Conservation (phyloP, 2,888 invertebrate genomes). For the Drosophila hamatofila region DNA sequence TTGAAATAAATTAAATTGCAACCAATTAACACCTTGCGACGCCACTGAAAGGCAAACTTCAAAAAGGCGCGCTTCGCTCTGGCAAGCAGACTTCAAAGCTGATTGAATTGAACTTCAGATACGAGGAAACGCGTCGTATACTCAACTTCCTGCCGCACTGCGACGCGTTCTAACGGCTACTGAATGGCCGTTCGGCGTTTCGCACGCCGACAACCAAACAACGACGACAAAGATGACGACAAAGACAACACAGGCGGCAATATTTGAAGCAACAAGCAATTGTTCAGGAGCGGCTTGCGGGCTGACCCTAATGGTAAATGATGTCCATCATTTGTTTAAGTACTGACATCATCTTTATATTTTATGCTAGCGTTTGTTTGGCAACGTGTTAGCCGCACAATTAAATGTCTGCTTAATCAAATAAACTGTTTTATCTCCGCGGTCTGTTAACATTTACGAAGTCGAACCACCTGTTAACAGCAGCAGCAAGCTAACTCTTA, state of each 20-base stretch:
- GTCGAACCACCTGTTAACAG: conserved; percentile 63
- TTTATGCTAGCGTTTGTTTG: conserved; percentile 29
- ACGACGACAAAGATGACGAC: conserved; percentile 42
- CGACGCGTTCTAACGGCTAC: conserved; percentile 79
- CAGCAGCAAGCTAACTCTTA: conserved; percentile 22
- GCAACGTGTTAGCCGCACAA: conserved; percentile 59
- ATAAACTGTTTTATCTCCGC: conserved; percentile 51
- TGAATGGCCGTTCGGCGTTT: conserved; percentile 66
- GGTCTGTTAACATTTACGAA: conserved; percentile 23
- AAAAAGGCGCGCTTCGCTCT: conserved; percentile 46
- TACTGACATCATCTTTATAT: conserved; percentile 23
- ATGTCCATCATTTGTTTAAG: conserved; percentile 13
- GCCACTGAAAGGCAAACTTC: conserved; percentile 22
- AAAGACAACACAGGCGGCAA: conserved; percentile 50
- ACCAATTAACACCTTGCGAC: conserved; percentile 68
- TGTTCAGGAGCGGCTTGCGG: conserved; percentile 55
- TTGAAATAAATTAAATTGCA: conserved; percentile 58
- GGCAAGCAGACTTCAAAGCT: conserved; percentile 22
- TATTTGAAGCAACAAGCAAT: conserved; percentile 73
- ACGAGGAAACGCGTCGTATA: conserved; percentile 68
- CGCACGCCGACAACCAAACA: conserved; percentile 52
- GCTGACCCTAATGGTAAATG: conserved; percentile 20
- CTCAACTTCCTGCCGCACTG: conserved; percentile 79
- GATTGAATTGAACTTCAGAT: conserved; percentile 8
- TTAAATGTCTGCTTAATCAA: conserved; percentile 62